Evolutionary conservation across 2,888 invertebrate species (phyloP).

Genomic region (Drosophila affinis): DNA sequence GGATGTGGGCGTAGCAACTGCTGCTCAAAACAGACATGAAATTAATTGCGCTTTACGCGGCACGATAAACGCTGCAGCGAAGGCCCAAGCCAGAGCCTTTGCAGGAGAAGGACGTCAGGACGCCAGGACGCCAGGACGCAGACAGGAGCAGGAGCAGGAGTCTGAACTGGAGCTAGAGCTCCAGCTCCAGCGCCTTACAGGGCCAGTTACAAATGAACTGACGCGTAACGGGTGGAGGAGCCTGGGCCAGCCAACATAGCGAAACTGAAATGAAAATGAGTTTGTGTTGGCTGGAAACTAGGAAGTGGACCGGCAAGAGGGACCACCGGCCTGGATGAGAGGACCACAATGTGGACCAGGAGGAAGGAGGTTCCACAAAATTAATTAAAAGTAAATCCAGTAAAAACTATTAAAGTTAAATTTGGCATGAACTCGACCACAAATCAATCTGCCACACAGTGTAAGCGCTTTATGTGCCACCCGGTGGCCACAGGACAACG

Average conservation of each 20-base stretch:
- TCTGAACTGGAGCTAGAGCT: slow-evolving; percentile 19
- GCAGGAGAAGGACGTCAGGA: neutral
- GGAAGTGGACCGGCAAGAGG: slow-evolving; percentile 2
- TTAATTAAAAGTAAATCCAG: slow-evolving; percentile 78
- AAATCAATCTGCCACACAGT: slow-evolving; percentile 75
- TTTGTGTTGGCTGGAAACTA: neutral
- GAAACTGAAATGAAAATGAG: slow-evolving; percentile 23
- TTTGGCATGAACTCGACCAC: slow-evolving; percentile 78
- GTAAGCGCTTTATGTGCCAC: slow-evolving; percentile 63
- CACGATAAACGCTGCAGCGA: slow-evolving; percentile 69
- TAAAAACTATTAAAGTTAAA: slow-evolving; percentile 78
- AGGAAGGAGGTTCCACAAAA: slow-evolving; percentile 55
- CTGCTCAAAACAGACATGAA: slow-evolving; percentile 72
- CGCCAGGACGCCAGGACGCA: neutral
- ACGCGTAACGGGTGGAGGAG: slow-evolving; percentile 45
- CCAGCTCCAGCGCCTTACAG: slow-evolving; percentile 16
- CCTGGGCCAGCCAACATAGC: neutral
- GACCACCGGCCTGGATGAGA: neutral
- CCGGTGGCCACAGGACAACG: slow-evolving; percentile 9
- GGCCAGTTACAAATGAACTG: slow-evolving; percentile 72
- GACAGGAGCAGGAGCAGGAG: slow-evolving; percentile 5
- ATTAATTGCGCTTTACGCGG: slow-evolving; percentile 78
- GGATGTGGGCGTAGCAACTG: slow-evolving; percentile 52
- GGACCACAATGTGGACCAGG: slow-evolving; percentile 17
- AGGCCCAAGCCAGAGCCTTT: slow-evolving; percentile 1